Conservation (phyloP, 1,140 invertebrate species). For the Drosophila aff. region DNA sequence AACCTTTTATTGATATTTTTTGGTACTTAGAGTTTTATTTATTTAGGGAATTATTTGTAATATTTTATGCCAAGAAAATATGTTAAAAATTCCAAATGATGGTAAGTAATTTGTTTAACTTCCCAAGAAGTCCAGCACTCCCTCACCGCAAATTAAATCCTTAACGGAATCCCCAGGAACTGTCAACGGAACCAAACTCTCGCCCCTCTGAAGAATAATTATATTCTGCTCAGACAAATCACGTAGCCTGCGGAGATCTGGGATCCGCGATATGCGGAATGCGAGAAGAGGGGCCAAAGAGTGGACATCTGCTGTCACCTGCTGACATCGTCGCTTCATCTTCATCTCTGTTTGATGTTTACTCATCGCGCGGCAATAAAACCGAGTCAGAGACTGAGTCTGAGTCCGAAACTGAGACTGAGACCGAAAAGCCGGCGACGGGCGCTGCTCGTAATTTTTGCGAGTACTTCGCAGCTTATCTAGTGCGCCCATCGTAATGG, state of each 20-base stretch:
- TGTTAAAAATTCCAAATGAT: not conserved
- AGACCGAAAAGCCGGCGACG: slow-evolving; percentile 51
- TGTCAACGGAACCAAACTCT: slow-evolving; percentile 64
- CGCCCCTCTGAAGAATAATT: slow-evolving; percentile 39
- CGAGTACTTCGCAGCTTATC: slow-evolving; percentile 73
- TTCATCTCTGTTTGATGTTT: slow-evolving; percentile 74
- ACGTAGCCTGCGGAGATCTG: slow-evolving; percentile 63
- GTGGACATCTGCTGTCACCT: slow-evolving; percentile 68
- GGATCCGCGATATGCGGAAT: slow-evolving; percentile 30
- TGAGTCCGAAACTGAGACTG: slow-evolving; percentile 33
- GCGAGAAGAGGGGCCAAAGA: slow-evolving; percentile 13
- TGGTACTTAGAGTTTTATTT: too few relatives aligned
- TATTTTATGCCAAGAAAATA: not conserved
- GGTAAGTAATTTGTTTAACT: not conserved
- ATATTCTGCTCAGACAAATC: slow-evolving; percentile 57
- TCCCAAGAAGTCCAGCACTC: not conserved
- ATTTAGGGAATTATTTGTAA: too few relatives aligned
- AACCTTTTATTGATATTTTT: too few relatives aligned
- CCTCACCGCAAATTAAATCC: slow-evolving; percentile 40
- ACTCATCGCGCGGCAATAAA: slow-evolving; percentile 75
- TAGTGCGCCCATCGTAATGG: slow-evolving; percentile 82
- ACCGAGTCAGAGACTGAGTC: slow-evolving; percentile 50
- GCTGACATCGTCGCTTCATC: slow-evolving; percentile 73
- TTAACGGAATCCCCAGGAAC: slow-evolving; percentile 51
- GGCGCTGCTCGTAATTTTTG: slow-evolving; percentile 68